Base-by-base conservation (phyloP, 2,113 vertebrate species). In the Gymnocephalus cernua region DNA sequence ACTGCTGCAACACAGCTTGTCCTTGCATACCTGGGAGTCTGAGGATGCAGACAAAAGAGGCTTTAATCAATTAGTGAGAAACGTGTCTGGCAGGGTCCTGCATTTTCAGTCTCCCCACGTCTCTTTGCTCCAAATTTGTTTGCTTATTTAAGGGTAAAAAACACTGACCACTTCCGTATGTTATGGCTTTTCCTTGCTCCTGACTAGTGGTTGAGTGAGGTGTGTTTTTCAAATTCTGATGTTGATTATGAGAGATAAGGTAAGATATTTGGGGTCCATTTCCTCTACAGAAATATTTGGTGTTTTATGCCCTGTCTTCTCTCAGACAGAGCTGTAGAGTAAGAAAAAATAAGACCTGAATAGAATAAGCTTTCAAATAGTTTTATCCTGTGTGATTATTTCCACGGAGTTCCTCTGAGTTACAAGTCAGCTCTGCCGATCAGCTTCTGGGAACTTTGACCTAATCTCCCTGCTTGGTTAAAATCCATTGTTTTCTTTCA, bases 61-160 rank as follows among this genome's bases (percentile, higher is more conserved):
- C 75, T 82, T 82, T 84, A 85, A 90, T 92, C 82, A 90, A 91
- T 92, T 91, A 90, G 85, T 27, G 53, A 62, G 80, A 85, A 85
- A 86, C 41, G 72, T 83, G 82, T 86, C 69, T 91, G 88, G 84
- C 84, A 79, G 70, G 41, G 51, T 73, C 58, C 62, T 70, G 59
- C 70, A 68, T 83, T 91, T 79, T 72, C 74, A 86, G 74, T 81
- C 77, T 63, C 73, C 23, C 32, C 29, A 29, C 74, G 25, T 82
- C 81, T 80, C 63, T 18, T 76, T 79, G 66, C 56, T 80, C 63
- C 16, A 58, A 86, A 86, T 90, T 91, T 85, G 48, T 79, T 66
- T 71, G 68, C 70, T 83, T 89, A 75, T 86, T 88, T 90, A 41
- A 79, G 70, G 29, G 75, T 68, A 79, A 88, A 90, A 85, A 74